Percentiles rank a stretch among this genome's conserved stretches.
Evolutionary conservation across 2,888 invertebrate genomes (phyloP).

Genomic region (Gibbula magus): DNA sequence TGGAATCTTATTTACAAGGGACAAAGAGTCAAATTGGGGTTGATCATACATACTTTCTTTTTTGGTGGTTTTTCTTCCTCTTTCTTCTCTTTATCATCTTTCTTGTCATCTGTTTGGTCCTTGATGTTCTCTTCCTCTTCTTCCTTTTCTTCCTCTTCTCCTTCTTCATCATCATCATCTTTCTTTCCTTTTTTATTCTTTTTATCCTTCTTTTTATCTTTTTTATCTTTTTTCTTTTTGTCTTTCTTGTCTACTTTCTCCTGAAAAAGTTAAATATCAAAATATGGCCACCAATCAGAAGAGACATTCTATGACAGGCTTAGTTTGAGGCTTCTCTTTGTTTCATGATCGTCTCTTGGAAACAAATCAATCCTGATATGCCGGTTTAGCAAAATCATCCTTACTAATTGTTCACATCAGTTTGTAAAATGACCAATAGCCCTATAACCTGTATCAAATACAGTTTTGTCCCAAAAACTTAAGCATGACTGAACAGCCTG

Average conservation of each 20-base stretch:
- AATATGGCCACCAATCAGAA: neutral
- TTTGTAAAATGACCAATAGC: no score
- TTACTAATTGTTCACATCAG: no score
- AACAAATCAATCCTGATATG: no score
- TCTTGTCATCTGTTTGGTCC: conserved; percentile 20
- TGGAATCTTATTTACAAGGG: no score
- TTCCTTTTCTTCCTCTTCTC: conserved; percentile 31
- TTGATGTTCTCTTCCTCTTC: conserved; percentile 29
- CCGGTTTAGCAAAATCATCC: no score
- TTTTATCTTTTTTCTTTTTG: conserved; percentile 30
- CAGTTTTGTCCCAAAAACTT: no score
- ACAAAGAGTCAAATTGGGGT: no score
- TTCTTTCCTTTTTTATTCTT: conserved; percentile 35
- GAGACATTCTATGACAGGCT: neutral
- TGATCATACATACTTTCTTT: conserved; percentile 32
- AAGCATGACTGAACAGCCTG: no score
- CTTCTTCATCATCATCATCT: conserved; percentile 42
- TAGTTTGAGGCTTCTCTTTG: no score
- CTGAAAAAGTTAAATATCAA: neutral
- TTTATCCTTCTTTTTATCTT: conserved; percentile 37
- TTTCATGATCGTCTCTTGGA: no score
- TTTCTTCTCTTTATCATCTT: conserved; percentile 23
- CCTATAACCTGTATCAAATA: no score
- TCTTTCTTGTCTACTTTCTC: conserved; percentile 32
- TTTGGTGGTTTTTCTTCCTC: conserved; percentile 22